Base-by-base conservation (phyloP, 2,888 invertebrate genomes). In the Tetramorium bicarinatum region DNA sequence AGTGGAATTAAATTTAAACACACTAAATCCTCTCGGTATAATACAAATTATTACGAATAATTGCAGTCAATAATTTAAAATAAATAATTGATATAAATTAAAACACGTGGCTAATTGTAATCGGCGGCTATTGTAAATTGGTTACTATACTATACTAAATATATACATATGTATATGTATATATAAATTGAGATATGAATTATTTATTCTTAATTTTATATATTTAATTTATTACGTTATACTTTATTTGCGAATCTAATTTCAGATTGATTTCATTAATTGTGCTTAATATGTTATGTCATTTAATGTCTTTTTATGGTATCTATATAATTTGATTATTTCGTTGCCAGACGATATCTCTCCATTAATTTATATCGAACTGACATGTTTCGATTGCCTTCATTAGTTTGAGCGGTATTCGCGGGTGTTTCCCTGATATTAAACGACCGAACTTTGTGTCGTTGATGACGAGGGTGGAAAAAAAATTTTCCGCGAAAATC, bases 371-470 rank as follows among this genome's bases (percentile, higher is more conserved):
- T 71, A 47, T 25, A 56, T 69, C 21, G 44, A 11, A 21, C n/a
- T 34, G 29, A 79, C 44, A 47, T 47, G 21, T 59, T 25, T 44
- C 21, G 34, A 69, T 79, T 71, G 29, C 44, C 79, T 69, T 69
- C 41, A 29, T 59, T 56, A 69, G 11, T 47, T 21, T 34, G 44
- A 18, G 15, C 13, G 18, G 25, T 13, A 66, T 54, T 47, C 21
- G 25, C 13, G 54, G 3, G 44, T 59, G 59, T 71, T 67, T 79
- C 47, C 8, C 52, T 67, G 52, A 41, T 69, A 34, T 69, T 69
- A 71, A 71, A 69, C 71, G 71, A 71, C 8, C 71, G 56, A 69
- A 79, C 44, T 79, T 79, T 34, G 34, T 59, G 47, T 34, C 18
- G 21, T 49, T 34, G 56, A 18, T 69, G 52, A 64, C 13, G 34